phyloP scores from a whole-genome alignment of 2,113 vertebrate genomes.

The Corythoichthys haematopterus region DNA sequence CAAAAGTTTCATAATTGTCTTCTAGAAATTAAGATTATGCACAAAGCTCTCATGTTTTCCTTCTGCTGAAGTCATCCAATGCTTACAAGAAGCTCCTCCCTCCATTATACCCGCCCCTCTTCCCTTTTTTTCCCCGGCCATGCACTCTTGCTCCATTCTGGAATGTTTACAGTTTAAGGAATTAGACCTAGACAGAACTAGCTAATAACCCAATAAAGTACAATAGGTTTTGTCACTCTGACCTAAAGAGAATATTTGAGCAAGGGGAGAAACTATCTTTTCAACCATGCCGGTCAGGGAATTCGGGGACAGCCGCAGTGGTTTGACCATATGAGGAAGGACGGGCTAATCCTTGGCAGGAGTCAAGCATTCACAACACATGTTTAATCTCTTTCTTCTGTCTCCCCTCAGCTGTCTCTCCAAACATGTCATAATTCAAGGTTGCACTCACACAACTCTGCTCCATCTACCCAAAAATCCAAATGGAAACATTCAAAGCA shows the following conservation, averaged over 20 bases:
- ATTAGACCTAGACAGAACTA: conserved; percentile 29
- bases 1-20: conserved; percentile 13
- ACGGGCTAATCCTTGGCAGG: conserved; percentile 30
- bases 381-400: conserved; percentile 5
- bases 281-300: conserved; percentile 25
- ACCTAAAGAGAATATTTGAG: conserved; percentile 1
- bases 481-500: neutral
- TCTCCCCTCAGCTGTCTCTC: conserved; percentile 9
- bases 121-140: conserved; percentile 5
- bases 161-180: conserved; percentile 63
- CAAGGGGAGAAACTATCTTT: conserved; percentile 15
- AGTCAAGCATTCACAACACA: conserved; percentile 20
- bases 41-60: conserved; percentile 17
- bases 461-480: neutral
- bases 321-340: conserved; percentile 22
- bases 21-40: conserved; percentile 5
- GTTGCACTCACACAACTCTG: neutral
- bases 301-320: conserved; percentile 16
- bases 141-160: conserved; percentile 18
- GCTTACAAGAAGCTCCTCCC: conserved; percentile 49
- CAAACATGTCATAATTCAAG: conserved; percentile 8
- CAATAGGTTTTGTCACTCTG: neutral
- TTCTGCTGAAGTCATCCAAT: conserved; percentile 44
- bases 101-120: conserved; percentile 26
- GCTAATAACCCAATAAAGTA: neutral